A percentile compares a stretch with the other conserved stretches of the same genome.
Evolutionary conservation across 2,888 invertebrate species (phyloP).

Genomic region (Drosophila kanekoi): DNA sequence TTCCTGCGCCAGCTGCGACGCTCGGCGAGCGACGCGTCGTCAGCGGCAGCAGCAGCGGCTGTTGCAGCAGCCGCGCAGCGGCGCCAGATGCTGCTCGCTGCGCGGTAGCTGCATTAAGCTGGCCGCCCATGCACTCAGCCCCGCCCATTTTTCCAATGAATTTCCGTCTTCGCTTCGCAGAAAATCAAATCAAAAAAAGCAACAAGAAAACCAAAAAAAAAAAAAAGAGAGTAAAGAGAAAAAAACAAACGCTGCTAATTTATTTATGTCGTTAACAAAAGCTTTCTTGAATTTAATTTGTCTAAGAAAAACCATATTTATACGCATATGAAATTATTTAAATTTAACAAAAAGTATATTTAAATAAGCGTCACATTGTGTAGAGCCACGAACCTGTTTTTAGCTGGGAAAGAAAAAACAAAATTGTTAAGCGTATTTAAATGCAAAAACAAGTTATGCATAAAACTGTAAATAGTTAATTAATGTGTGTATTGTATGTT

Average conservation of each 20-base stretch:
- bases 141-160: slow-evolving; percentile 63
- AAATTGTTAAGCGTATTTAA: slow-evolving; percentile 54
- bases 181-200: slow-evolving; percentile 42
- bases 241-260: slow-evolving; percentile 54
- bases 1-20: slow-evolving; percentile 44
- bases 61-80: slow-evolving; percentile 32
- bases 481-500: slow-evolving; percentile 77
- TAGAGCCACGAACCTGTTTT: slow-evolving; percentile 41
- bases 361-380: slow-evolving; percentile 11
- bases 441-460: slow-evolving; percentile 27
- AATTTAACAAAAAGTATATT: slow-evolving; percentile 28
- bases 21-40: slow-evolving; percentile 26
- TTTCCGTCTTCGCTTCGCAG: slow-evolving; percentile 73
- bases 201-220: slow-evolving; percentile 12
- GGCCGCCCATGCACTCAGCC: slow-evolving; percentile 47
- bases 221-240: slow-evolving; percentile 11
- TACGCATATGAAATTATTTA: slow-evolving; percentile 44
- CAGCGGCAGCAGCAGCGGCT: slow-evolving; percentile 18
- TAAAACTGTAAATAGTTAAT: slow-evolving; percentile 68
- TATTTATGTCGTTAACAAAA: slow-evolving; percentile 73
- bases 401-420: slow-evolving; percentile 37
- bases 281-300: slow-evolving; percentile 79
- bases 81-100: slow-evolving; percentile 48
- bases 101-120: slow-evolving; percentile 79
- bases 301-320: slow-evolving; percentile 49